Evolutionary conservation across 2,888 invertebrate species (phyloP).

Genomic region (Hyalella azteca): DNA sequence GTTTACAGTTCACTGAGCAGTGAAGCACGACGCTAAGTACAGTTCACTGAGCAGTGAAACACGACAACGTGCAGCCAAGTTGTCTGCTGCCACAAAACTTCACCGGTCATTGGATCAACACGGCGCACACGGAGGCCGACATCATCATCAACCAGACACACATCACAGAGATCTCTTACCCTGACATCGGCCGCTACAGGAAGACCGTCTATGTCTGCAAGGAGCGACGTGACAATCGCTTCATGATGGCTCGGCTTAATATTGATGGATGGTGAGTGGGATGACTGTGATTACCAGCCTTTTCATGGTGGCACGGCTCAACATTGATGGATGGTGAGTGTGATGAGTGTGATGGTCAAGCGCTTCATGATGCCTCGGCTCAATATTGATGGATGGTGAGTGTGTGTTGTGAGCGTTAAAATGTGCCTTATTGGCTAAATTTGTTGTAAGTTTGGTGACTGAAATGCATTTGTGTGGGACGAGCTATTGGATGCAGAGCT

Average conservation of each 20-base stretch:
- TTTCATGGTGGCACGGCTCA: conserved; percentile 94
- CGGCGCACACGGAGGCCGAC: conserved; percentile 95
- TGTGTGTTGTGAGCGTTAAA: too few relatives aligned
- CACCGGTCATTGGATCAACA: conserved; percentile 94
- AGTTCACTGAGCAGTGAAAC: conserved; percentile 67
- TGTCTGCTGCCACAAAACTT: conserved; percentile 93
- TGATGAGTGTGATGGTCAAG: conserved; percentile 72
- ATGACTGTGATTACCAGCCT: conserved; percentile 68
- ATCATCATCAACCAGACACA: conserved; percentile 93
- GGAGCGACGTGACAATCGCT: conserved; percentile 86
- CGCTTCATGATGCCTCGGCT: conserved; percentile 95
- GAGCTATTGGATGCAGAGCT: too few relatives aligned
- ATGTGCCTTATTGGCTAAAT: too few relatives aligned
- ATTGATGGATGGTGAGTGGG: conserved; percentile 84
- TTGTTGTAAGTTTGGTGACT: too few relatives aligned
- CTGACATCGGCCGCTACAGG: conserved; percentile 86
- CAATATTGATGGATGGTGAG: conserved; percentile 90
- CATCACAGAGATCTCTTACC: conserved; percentile 93
- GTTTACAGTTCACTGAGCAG: not conserved
- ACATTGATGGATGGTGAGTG: conserved; percentile 87
- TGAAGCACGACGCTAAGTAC: not conserved
- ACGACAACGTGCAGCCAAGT: conserved; percentile 87
- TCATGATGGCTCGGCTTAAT: conserved; percentile 95
- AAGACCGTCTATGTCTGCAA: conserved; percentile 90
- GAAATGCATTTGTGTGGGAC: too few relatives aligned